Conservation (phyloP, 2,797 vertebrate species). For the Paratrypauchen microcephalus region DNA sequence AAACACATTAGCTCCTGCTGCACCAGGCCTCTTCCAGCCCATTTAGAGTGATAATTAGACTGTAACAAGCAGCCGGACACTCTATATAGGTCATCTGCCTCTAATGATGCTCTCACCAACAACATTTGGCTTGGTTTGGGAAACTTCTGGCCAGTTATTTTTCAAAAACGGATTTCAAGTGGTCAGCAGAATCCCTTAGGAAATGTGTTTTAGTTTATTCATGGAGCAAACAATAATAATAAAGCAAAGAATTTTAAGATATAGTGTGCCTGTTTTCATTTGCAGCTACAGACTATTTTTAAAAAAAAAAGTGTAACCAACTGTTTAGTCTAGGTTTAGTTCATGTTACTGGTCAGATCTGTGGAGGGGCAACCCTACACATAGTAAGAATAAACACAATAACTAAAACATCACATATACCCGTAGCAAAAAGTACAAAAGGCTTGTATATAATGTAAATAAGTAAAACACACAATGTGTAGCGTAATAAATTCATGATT, state of each 20-base stretch:
- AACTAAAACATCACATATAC: no score
- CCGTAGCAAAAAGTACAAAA: no score
- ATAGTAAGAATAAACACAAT: no score
- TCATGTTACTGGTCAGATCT: no score
- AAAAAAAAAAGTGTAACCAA: no score
- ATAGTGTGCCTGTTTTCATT: background rate
- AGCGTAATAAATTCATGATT: no score
- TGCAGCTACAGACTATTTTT: no score
- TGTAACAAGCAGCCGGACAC: conserved; percentile 63
- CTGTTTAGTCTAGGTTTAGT: no score
- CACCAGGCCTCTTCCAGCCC: conserved; percentile 53
- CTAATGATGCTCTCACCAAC: conserved; percentile 44
- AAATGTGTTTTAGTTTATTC: conserved; percentile 4
- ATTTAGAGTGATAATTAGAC: conserved; percentile 70
- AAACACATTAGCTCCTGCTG: conserved; percentile 70
- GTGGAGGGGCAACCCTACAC: no score
- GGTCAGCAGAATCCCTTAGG: conserved; percentile 31
- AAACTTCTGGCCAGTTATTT: conserved; percentile 18
- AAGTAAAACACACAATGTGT: no score
- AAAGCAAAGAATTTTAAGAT: background rate
- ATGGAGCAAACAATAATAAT: background rate
- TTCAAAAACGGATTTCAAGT: conserved; percentile 21
- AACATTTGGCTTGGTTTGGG: conserved; percentile 23
- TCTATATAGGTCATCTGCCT: conserved; percentile 59
- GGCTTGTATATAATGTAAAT: no score